These are phyloP conservation scores for Melanotus villosus DNA, from an alignment of 2,888 invertebrate genomes.

Conservation along the genomic window DNA sequence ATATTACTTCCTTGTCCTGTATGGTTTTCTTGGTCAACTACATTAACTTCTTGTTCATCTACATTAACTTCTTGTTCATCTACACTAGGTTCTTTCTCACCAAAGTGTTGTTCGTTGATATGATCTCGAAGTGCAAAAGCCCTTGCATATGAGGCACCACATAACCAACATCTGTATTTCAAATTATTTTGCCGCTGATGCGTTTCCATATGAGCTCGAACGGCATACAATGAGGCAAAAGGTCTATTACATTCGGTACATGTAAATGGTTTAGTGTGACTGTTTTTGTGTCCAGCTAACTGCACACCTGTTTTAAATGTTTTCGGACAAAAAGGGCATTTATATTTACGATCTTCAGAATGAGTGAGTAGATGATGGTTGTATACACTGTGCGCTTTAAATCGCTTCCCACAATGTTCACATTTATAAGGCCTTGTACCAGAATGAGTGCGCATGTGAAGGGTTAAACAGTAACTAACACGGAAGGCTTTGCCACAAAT, in stretches of 20 bases:
- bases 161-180: slow-evolving; percentile 78
- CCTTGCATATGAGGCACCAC: slow-evolving; percentile 84
- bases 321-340: slow-evolving; percentile 83
- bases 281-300: slow-evolving; percentile 84
- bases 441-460: slow-evolving; percentile 86
- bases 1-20: slow-evolving; percentile 29
- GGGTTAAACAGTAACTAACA: slow-evolving; percentile 83
- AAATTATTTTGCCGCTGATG: slow-evolving; percentile 80
- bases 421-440: slow-evolving; percentile 84
- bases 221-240: slow-evolving; percentile 84
- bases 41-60: neutral
- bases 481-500: slow-evolving; percentile 87
- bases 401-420: slow-evolving; percentile 79
- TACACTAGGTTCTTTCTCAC: no score
- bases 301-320: slow-evolving; percentile 87
- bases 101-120: slow-evolving; percentile 75
- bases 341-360: slow-evolving; percentile 82
- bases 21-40: no score
- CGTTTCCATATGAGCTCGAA: slow-evolving; percentile 82
- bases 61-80: no score
- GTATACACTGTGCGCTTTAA: slow-evolving; percentile 85
- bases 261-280: slow-evolving; percentile 85
- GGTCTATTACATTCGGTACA: slow-evolving; percentile 84
- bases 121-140: slow-evolving; percentile 83
- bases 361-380: slow-evolving; percentile 84